Evolutionary conservation across 2,113 vertebrate genomes (phyloP).

Genomic region (Kryptolebias marmoratus): DNA sequence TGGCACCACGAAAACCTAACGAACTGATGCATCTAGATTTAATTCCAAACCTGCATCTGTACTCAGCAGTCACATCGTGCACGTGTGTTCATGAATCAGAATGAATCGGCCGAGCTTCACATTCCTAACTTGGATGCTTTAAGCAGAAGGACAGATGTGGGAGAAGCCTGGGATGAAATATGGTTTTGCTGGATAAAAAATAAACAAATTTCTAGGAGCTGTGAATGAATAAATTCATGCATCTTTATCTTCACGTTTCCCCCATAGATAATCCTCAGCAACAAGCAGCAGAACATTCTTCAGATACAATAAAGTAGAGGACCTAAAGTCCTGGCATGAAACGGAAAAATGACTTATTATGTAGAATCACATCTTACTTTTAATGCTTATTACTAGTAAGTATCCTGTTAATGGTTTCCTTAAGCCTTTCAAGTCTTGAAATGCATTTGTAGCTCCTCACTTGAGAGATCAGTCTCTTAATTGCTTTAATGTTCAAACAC

Average conservation of each 20-base stretch:
- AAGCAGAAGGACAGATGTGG: background rate
- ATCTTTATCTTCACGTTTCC: background rate
- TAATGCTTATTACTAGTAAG: conserved; percentile 23
- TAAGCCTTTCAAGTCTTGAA: conserved; percentile 34
- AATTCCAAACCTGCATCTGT: too few relatives aligned
- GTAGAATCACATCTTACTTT: conserved; percentile 1
- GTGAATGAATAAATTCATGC: background rate
- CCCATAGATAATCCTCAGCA: conserved; percentile 12
- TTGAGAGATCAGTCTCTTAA: conserved; percentile 43
- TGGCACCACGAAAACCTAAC: too few relatives aligned
- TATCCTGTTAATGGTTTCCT: conserved; percentile 22
- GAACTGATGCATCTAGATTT: too few relatives aligned
- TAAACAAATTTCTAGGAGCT: background rate
- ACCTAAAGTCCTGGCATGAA: background rate
- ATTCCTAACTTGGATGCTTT: too few relatives aligned
- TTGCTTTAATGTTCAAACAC: conserved; percentile 34
- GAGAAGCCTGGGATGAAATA: background rate
- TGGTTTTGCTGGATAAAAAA: background rate
- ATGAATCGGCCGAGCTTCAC: too few relatives aligned
- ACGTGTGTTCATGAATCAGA: too few relatives aligned
- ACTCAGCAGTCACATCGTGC: too few relatives aligned
- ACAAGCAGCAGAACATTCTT: background rate
- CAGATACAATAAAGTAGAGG: background rate
- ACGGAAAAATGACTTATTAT: background rate
- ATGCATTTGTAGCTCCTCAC: conserved; percentile 29